Evolutionary conservation across 2,797 vertebrate species (phyloP).

Genomic region (Florisuga fusca): DNA sequence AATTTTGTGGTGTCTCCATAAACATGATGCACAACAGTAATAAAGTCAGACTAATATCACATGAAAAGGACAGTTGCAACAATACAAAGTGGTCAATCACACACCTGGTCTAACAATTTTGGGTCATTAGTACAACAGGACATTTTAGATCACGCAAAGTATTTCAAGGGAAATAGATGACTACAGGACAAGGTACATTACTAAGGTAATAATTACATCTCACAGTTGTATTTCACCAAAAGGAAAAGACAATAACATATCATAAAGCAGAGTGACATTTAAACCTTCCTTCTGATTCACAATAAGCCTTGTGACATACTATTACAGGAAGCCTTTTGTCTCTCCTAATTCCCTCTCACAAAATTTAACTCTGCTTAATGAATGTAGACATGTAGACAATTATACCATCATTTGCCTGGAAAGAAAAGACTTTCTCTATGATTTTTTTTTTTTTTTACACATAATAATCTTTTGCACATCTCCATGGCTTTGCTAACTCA

Average conservation of each 20-base stretch:
- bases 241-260: conserved; percentile 40
- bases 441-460: not conserved
- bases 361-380: not conserved
- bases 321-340: not conserved
- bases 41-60: conserved; percentile 67
- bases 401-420: not conserved
- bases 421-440: not conserved
- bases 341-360: not conserved
- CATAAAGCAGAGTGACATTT: not conserved
- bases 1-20: conserved; percentile 65
- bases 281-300: conserved; percentile 21
- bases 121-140: conserved; percentile 50
- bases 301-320: not conserved
- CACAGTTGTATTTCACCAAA: conserved; percentile 30
- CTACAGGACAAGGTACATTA: conserved; percentile 26
- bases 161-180: conserved; percentile 46
- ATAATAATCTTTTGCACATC: not conserved
- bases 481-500: not conserved
- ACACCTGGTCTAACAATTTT: conserved; percentile 64
- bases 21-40: conserved; percentile 51
- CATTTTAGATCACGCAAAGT: conserved; percentile 38
- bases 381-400: not conserved
- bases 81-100: conserved; percentile 68
- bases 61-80: conserved; percentile 64
- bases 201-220: conserved; percentile 59